These are phyloP conservation scores for Penaeus japonicus DNA, from an alignment of 1,140 invertebrate genomes.

Conservation along the genomic window DNA sequence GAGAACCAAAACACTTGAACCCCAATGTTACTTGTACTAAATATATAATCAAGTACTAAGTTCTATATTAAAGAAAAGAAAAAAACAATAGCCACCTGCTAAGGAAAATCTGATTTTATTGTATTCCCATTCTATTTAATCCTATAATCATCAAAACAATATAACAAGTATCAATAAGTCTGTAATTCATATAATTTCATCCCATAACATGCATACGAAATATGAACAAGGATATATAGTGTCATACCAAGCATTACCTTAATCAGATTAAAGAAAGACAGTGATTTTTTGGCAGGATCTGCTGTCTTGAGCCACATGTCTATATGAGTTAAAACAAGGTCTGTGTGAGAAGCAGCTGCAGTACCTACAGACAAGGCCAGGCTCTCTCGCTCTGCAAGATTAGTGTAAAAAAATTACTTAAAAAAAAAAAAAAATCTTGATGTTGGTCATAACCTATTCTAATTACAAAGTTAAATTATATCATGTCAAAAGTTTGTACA, in stretches of 20 bases:
- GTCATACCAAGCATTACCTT: slow-evolving; percentile 20
- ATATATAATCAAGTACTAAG: too few species aligned
- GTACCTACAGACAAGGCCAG: slow-evolving; percentile 54
- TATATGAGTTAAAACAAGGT: slow-evolving; percentile 49
- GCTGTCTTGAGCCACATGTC: slow-evolving; percentile 54
- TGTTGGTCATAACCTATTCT: neutral
- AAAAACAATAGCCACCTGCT: too few species aligned
- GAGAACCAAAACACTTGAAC: too few species aligned
- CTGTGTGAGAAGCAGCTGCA: slow-evolving; percentile 28
- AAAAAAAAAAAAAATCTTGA: neutral
- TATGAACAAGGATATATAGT: neutral
- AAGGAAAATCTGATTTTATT: too few species aligned
- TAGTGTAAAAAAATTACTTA: neutral
- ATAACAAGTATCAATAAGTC: too few species aligned
- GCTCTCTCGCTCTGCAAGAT: slow-evolving; percentile 48
- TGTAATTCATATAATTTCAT: too few species aligned
- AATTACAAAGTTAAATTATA: too few species aligned
- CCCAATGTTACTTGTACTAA: too few species aligned
- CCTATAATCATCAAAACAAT: too few species aligned
- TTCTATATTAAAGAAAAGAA: too few species aligned
- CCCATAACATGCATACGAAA: neutral
- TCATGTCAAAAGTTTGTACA: too few species aligned
- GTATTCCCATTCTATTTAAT: too few species aligned
- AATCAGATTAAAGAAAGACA: slow-evolving; percentile 44
- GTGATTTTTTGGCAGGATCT: slow-evolving; percentile 41